Evolutionary conservation across 2,888 invertebrate species (phyloP).

Genomic region (Pollenia griseotomentosa): DNA sequence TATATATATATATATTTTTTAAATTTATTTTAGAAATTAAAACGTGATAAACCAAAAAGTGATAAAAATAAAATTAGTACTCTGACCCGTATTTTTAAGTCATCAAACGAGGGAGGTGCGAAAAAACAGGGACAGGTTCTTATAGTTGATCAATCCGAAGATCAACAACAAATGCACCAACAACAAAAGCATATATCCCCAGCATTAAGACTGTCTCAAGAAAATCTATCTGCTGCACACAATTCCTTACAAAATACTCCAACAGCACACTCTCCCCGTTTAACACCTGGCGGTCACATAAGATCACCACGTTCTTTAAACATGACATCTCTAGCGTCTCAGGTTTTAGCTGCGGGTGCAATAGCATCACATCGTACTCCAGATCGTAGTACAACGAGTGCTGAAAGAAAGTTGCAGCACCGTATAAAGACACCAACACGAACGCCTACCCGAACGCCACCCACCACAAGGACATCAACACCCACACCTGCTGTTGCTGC

Average conservation of each 20-base stretch:
- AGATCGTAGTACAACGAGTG: conserved; percentile 75
- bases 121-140: conserved; percentile 90
- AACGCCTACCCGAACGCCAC: conserved; percentile 77
- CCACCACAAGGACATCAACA: conserved; percentile 78
- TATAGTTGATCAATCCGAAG: conserved; percentile 87
- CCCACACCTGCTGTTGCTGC: conserved; percentile 77
- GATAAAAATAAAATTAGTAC: conserved; percentile 90
- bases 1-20: conserved; percentile 19
- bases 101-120: conserved; percentile 89
- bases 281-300: conserved; percentile 76
- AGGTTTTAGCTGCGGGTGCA: conserved; percentile 49
- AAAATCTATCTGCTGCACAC: conserved; percentile 76
- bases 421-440: conserved; percentile 77
- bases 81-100: conserved; percentile 87
- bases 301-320: conserved; percentile 76
- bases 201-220: conserved; percentile 74
- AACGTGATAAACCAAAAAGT: conserved; percentile 83
- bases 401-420: conserved; percentile 76
- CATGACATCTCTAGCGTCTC: conserved; percentile 71
- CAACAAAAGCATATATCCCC: conserved; percentile 77
- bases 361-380: conserved; percentile 69
- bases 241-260: conserved; percentile 58
- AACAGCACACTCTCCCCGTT: conserved; percentile 75
- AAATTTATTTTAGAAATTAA: conserved; percentile 76
- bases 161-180: conserved; percentile 81